Evolutionary conservation across 2,113 vertebrate species (phyloP).

Genomic region (Sminthopsis crassicaudata): DNA sequence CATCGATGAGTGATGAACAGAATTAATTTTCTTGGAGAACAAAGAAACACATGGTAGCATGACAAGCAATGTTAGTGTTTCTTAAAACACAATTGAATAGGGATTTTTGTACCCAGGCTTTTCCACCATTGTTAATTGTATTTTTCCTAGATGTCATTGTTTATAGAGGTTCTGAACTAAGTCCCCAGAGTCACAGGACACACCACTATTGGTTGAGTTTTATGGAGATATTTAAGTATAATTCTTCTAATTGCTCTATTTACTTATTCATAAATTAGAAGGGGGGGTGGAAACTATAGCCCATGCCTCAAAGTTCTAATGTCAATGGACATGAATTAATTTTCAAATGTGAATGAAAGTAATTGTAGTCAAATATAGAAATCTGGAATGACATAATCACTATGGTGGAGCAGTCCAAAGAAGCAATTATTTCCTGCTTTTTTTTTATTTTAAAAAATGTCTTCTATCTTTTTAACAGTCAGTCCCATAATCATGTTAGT

Average conservation of each 20-base stretch:
- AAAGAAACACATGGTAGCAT: constrained; percentile 77
- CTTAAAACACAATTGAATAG: constrained; percentile 23
- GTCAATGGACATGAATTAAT: constrained; percentile 40
- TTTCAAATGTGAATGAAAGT: constrained; percentile 30
- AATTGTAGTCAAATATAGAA: constrained; percentile 48
- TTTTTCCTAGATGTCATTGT: constrained; percentile 47
- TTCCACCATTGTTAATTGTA: constrained; percentile 41
- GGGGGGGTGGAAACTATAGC: background rate
- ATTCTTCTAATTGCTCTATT: constrained; percentile 72
- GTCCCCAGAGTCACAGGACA: constrained; percentile 57
- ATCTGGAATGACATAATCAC: background rate
- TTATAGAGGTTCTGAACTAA: constrained; percentile 20
- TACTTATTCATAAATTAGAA: constrained; percentile 64
- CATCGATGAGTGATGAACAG: rapidly evolving
- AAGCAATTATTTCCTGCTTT: background rate
- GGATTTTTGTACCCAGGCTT: constrained; percentile 44
- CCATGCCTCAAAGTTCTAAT: constrained; percentile 48
- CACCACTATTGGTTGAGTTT: constrained; percentile 66
- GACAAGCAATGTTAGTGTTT: constrained; percentile 49
- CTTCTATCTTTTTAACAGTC: background rate
- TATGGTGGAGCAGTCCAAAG: background rate
- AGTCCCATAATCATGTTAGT: background rate
- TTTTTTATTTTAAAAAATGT: background rate
- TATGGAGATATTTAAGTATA: constrained; percentile 72
- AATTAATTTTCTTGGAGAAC: constrained; percentile 72